phyloP scores from a whole-genome alignment of 2,797 vertebrate genomes.

The Fringilla coelebs region DNA sequence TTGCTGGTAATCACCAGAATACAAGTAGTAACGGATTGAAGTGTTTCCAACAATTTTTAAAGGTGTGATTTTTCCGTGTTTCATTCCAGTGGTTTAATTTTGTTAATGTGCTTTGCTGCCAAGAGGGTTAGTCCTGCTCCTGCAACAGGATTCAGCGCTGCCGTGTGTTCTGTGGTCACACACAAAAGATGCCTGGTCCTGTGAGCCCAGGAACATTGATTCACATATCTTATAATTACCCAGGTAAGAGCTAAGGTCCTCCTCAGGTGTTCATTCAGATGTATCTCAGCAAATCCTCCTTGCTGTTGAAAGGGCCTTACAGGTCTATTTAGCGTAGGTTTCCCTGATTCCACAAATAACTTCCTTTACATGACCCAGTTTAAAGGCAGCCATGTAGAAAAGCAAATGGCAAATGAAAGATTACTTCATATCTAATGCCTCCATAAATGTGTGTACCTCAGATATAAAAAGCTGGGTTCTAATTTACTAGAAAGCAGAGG shows the following conservation, averaged over 20 bases:
- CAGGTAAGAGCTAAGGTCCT: background rate
- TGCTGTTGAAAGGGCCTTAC: background rate
- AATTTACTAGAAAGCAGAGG: slow-evolving; percentile 71
- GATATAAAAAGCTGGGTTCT: slow-evolving; percentile 46
- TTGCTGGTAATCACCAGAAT: slow-evolving; percentile 9
- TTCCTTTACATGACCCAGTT: slow-evolving; percentile 21
- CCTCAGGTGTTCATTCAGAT: background rate
- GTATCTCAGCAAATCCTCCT: background rate
- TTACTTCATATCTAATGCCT: slow-evolving; percentile 48
- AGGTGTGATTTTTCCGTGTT: background rate
- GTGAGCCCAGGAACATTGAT: background rate
- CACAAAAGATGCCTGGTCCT: background rate
- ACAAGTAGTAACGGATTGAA: background rate
- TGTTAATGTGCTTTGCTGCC: background rate
- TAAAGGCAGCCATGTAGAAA: slow-evolving; percentile 33
- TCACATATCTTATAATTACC: background rate
- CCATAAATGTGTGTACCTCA: slow-evolving; percentile 59
- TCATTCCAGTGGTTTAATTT: background rate
- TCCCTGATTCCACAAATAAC: slow-evolving; percentile 22
- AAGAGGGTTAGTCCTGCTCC: background rate
- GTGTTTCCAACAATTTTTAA: background rate
- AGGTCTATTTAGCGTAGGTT: background rate
- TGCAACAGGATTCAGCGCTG: background rate
- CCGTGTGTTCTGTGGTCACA: background rate
- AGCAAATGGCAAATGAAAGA: slow-evolving; percentile 51